Evolutionary conservation across 2,113 vertebrate genomes (phyloP).

Genomic region (Centropus unirufus): DNA sequence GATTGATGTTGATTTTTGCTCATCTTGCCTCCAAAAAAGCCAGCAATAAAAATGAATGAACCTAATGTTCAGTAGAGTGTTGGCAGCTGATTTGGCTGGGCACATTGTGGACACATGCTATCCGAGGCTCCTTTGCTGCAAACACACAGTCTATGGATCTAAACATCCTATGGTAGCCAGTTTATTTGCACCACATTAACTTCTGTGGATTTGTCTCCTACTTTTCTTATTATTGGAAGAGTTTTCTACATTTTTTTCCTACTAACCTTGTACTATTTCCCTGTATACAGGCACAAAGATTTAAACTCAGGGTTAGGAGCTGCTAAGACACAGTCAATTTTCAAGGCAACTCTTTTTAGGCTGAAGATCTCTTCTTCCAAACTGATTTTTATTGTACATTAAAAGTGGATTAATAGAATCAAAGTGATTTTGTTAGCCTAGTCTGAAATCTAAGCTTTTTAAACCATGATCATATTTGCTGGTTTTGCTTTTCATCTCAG

Average conservation of each 20-base stretch:
- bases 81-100: neutral
- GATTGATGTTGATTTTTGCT: slow-evolving; percentile 9
- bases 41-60: slow-evolving; percentile 41
- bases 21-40: slow-evolving; percentile 1
- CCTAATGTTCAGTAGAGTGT: neutral
- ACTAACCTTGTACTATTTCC: neutral
- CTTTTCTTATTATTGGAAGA: neutral
- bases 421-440: neutral
- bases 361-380: neutral
- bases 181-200: neutral
- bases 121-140: neutral
- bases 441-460: neutral
- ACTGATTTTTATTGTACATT: neutral
- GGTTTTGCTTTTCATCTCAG: neutral
- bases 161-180: neutral
- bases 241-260: neutral
- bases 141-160: neutral
- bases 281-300: neutral
- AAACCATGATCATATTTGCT: neutral
- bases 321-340: neutral
- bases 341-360: neutral
- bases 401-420: neutral
- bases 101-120: neutral
- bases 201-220: neutral
- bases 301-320: neutral